Conservation (phyloP, 1,140 invertebrate species). For the Diabrotica virgifera region DNA sequence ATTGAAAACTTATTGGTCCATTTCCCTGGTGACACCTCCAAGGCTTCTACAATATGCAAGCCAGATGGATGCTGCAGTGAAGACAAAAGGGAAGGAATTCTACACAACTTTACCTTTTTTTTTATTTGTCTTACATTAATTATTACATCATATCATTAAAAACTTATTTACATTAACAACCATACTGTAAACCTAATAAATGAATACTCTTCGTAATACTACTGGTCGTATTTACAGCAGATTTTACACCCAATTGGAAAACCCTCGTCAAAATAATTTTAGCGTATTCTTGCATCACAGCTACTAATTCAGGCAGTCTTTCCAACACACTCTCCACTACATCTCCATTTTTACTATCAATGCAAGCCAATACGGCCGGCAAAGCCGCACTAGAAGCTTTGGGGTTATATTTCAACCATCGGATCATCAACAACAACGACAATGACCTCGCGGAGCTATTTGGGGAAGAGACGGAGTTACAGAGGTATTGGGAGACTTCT, state of each 20-base stretch:
- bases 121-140: too few relatives aligned
- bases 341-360: conserved; percentile 75
- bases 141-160: too few relatives aligned
- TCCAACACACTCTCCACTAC: conserved; percentile 77
- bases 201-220: conserved; percentile 77
- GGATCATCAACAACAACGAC: conserved; percentile 53
- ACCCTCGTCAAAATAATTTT: conserved; percentile 73
- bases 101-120: too few relatives aligned
- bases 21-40: too few relatives aligned
- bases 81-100: too few relatives aligned
- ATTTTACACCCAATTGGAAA: conserved; percentile 78
- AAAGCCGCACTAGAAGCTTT: conserved; percentile 54
- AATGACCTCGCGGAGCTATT: conserved; percentile 62
- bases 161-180: conserved; percentile 56
- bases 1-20: too few relatives aligned
- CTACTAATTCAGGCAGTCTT: conserved; percentile 68
- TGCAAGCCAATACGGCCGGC: conserved; percentile 72
- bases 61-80: too few relatives aligned
- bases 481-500: conserved; percentile 61
- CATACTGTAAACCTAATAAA: conserved; percentile 78
- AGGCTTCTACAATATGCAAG: too few relatives aligned
- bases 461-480: conserved; percentile 59
- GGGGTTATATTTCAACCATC: conserved; percentile 56
- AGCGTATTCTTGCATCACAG: conserved; percentile 68
- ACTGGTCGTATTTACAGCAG: conserved; percentile 72